phyloP scores from a whole-genome alignment of 2,797 vertebrate genomes.

The Clarias laeviceps region DNA sequence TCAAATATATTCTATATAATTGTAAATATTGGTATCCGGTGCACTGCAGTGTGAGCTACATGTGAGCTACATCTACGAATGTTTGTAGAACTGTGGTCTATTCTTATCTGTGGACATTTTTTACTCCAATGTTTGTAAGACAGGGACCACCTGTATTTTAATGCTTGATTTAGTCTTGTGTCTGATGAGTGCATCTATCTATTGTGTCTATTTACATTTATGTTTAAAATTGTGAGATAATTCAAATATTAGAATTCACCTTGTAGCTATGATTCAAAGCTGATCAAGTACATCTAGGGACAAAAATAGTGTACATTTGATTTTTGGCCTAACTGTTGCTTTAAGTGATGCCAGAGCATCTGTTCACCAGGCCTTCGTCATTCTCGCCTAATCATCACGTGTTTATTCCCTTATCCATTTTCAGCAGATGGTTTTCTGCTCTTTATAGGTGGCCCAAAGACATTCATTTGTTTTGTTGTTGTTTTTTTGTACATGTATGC shows the following conservation, averaged over 20 bases:
- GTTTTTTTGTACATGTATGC: not conserved
- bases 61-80: no score
- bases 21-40: no score
- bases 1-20: no score
- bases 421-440: conserved; percentile 19
- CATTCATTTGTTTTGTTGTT: conserved; percentile 7
- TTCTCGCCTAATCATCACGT: conserved; percentile 3
- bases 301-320: not conserved
- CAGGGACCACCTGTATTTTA: not conserved
- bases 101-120: no score
- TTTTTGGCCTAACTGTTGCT: not conserved
- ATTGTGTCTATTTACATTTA: not conserved
- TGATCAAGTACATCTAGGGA: not conserved
- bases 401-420: conserved; percentile 21
- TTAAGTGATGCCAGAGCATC: conserved; percentile 8
- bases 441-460: conserved; percentile 18
- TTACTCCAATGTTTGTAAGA: no score
- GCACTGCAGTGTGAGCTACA: no score
- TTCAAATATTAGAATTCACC: not conserved
- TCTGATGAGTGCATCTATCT: not conserved
- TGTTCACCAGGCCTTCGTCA: not conserved
- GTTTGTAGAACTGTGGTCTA: no score
- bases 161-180: not conserved
- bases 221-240: not conserved
- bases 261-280: not conserved